phyloP scores from a whole-genome alignment of 2,888 invertebrate genomes.

The Coremacera marginata region DNA sequence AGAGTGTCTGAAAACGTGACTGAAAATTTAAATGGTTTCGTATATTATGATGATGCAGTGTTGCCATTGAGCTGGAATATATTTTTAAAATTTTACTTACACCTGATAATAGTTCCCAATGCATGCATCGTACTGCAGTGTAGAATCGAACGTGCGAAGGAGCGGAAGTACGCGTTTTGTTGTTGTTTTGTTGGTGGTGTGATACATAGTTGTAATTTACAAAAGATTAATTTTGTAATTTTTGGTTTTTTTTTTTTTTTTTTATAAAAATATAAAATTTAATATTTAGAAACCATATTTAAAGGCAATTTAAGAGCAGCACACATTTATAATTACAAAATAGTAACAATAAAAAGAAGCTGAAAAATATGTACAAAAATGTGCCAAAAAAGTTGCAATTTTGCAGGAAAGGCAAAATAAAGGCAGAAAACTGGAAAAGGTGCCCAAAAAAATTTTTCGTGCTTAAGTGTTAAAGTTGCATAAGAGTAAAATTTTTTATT shows the following conservation, averaged over 20 bases:
- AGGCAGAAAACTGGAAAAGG: not conserved
- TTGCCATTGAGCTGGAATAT: not conserved
- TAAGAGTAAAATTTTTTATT: not conserved
- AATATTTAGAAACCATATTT: no score
- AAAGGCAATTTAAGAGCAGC: not conserved
- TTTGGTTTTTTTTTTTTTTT: not conserved
- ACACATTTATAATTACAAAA: not conserved
- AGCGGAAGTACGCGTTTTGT: not conserved
- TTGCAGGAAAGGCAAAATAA: not conserved
- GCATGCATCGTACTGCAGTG: slow-evolving; percentile 85
- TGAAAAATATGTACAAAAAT: no score
- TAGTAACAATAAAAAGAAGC: no score
- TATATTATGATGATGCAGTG: not conserved
- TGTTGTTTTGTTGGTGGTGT: slow-evolving; percentile 7
- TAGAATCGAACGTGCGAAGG: slow-evolving; percentile 8
- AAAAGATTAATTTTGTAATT: not conserved
- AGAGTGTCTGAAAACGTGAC: not conserved
- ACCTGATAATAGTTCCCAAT: slow-evolving; percentile 88
- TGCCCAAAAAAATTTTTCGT: not conserved
- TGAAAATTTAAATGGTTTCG: not conserved
- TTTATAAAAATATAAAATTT: not conserved
- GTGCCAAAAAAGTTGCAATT: no score
- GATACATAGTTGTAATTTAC: slow-evolving; percentile 1
- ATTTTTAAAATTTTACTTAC: slow-evolving; percentile 77
- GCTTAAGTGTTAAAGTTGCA: not conserved